A percentile compares a stretch with the other conserved stretches of the same genome.
Evolutionary conservation across 92 coral and sea anemone genomes (phyloP).

Genomic region (Heteractis magnifica): DNA sequence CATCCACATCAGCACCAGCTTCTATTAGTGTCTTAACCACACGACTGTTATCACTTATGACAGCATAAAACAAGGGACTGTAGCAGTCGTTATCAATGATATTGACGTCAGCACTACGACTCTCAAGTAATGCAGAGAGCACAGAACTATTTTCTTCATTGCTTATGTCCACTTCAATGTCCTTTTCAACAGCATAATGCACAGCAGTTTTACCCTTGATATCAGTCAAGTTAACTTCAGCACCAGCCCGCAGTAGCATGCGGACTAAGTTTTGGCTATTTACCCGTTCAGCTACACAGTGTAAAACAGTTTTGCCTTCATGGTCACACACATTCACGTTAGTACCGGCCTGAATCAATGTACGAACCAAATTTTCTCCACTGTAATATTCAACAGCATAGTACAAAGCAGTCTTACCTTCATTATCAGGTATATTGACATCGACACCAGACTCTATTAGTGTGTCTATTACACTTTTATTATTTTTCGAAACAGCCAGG

Average conservation of each 20-base stretch:
- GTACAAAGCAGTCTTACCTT: neutral
- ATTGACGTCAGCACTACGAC: neutral
- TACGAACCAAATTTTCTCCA: neutral
- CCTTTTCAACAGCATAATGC: neutral
- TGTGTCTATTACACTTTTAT: neutral
- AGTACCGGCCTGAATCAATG: neutral
- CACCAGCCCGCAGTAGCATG: neutral
- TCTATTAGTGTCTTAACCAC: neutral
- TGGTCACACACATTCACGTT: neutral
- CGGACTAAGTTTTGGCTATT: neutral
- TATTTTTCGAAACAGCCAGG: neutral
- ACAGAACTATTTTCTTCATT: neutral
- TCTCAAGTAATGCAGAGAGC: neutral
- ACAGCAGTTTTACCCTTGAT: neutral
- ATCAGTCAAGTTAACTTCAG: neutral
- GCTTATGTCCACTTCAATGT: neutral
- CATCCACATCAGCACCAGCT: neutral
- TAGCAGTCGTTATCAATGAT: neutral
- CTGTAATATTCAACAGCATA: neutral
- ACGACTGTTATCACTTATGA: neutral
- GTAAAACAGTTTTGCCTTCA: neutral
- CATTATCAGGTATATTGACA: neutral
- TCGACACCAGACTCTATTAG: neutral
- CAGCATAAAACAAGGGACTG: neutral
- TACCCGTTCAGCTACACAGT: neutral